Evolutionary conservation across 2,113 vertebrate species (phyloP).

Genomic region (Scartelaos histophorus): DNA sequence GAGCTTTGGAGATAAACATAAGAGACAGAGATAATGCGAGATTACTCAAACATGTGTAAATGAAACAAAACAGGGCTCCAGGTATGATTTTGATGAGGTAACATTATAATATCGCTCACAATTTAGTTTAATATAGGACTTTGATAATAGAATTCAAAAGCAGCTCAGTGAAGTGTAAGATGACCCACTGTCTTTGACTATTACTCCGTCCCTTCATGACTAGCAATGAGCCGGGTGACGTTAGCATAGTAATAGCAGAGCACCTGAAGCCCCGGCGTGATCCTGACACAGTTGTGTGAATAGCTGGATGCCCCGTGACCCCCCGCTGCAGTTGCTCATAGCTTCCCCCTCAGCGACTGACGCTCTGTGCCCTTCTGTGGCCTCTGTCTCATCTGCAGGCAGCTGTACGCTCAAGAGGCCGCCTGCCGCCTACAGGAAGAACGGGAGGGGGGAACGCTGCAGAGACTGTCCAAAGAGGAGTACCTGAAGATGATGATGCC

Average conservation of each 20-base stretch:
- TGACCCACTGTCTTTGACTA: constrained; percentile 15
- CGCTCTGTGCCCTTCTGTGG: constrained; percentile 44
- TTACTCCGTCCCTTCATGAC: constrained; percentile 25
- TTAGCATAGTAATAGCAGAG: constrained; percentile 44
- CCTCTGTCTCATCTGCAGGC: constrained; percentile 68
- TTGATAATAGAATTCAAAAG: constrained; percentile 19
- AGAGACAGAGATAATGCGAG: too few relatives aligned
- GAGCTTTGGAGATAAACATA: too few relatives aligned
- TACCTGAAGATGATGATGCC: constrained; percentile 89
- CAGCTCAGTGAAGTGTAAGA: constrained; percentile 4
- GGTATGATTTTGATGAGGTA: too few relatives aligned
- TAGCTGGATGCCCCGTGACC: constrained; percentile 33
- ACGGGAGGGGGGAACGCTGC: constrained; percentile 79
- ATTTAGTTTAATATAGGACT: too few relatives aligned
- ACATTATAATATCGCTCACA: too few relatives aligned
- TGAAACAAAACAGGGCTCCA: too few relatives aligned
- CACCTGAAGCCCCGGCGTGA: constrained; percentile 34
- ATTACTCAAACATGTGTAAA: too few relatives aligned
- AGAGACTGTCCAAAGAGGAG: constrained; percentile 88
- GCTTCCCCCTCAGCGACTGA: constrained; percentile 35
- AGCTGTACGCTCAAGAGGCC: constrained; percentile 82
- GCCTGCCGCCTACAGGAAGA: constrained; percentile 77
- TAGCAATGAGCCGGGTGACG: constrained; percentile 37
- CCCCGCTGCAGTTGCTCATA: constrained; percentile 22
- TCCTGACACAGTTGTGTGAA: constrained; percentile 38